Percentiles rank a stretch among this genome's conserved stretches.
Conservation (phyloP, 2,113 vertebrate genomes). For the Hyaena hyaena region DNA sequence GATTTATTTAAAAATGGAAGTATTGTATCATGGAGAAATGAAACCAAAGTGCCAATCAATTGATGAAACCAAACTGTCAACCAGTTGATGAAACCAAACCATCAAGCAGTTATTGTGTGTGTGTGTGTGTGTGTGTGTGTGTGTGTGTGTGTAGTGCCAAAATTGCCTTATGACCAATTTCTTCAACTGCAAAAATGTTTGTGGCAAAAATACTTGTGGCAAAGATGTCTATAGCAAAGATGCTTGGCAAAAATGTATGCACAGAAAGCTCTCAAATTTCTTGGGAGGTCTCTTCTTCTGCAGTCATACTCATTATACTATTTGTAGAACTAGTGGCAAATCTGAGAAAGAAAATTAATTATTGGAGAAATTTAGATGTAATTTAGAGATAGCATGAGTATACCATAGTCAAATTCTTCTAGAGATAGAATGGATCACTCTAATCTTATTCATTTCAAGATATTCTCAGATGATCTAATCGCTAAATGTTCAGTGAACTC, state of each 20-base stretch:
- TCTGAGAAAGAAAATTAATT: not conserved
- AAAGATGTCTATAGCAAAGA: not conserved
- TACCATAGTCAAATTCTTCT: not conserved
- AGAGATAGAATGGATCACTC: not conserved
- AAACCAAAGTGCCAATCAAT: not conserved
- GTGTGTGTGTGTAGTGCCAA: too few species aligned
- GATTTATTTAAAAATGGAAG: not conserved
- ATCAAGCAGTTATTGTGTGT: not conserved
- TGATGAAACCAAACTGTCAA: not conserved
- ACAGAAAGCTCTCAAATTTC: not conserved
- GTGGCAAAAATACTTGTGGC: not conserved
- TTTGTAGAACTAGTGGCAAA: not conserved
- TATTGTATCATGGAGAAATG: not conserved
- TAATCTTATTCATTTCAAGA: constrained; percentile 4
- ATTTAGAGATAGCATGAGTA: not conserved
- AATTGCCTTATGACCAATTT: not conserved
- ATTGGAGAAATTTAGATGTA: not conserved
- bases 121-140: too few species aligned
- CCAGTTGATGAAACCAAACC: not conserved
- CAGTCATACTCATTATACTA: not conserved
- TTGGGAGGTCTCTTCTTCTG: not conserved
- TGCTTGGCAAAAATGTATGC: not conserved
- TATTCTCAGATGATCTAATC: not conserved
- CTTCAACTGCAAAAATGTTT: not conserved
- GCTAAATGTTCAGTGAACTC: not conserved